Conservation (phyloP, 2,797 vertebrate genomes). For the Acanthopagrus latus region DNA sequence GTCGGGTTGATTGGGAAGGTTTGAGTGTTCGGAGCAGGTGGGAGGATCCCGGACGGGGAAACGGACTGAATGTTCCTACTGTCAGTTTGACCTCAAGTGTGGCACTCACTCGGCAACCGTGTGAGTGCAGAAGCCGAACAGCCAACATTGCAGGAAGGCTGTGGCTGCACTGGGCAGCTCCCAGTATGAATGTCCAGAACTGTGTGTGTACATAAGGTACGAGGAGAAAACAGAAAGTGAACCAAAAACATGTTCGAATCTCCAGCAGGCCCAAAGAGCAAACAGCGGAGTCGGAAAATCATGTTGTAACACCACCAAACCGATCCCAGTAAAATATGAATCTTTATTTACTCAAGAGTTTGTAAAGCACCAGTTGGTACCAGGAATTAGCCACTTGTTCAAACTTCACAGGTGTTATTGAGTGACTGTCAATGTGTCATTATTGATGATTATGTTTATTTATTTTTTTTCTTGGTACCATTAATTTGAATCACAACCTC, state of each 20-base stretch:
- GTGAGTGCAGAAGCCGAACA: constrained; percentile 18
- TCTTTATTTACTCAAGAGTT: constrained; percentile 60
- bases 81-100: constrained; percentile 41
- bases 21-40: constrained; percentile 62
- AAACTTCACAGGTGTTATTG: constrained; percentile 1
- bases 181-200: constrained; percentile 52
- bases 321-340: constrained; percentile 76
- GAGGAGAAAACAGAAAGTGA: constrained; percentile 50
- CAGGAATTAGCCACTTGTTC: constrained; percentile 31
- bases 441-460: constrained; percentile 4
- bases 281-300: constrained; percentile 74
- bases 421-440: background rate
- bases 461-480: background rate
- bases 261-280: constrained; percentile 46
- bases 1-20: constrained; percentile 41
- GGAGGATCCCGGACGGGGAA: constrained; percentile 32
- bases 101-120: constrained; percentile 15
- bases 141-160: constrained; percentile 44
- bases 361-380: background rate
- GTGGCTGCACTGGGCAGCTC: constrained; percentile 57
- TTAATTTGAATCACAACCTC: background rate
- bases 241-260: constrained; percentile 48
- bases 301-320: constrained; percentile 68
- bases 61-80: constrained; percentile 46
- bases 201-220: constrained; percentile 31